Evolutionary conservation across 1,140 invertebrate genomes (phyloP), one percentile per base, ranked within the genome.

Genomic region (Lamellibrachia luymesi): DNA sequence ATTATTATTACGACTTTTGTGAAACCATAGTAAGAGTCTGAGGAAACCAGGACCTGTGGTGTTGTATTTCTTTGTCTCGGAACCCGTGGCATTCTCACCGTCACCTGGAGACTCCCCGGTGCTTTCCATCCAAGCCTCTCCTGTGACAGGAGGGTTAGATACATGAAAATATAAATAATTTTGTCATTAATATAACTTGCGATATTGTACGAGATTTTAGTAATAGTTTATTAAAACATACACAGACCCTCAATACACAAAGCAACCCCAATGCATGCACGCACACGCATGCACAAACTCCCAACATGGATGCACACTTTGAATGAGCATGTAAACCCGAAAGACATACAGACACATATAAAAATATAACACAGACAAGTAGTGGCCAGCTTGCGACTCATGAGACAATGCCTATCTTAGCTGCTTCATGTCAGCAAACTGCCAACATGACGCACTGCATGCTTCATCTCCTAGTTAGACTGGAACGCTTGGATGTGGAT

Each of bases 11-110:
- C 22, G 27, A 90, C 22, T 92, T 49, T 25, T 25, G 38, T 27
- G 91, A 25, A 91, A 93, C 56, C 38, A 22, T 93, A 8, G 38
- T 22, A 93, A 25, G 89, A 92, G 5, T 13, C 90, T 92, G 89
- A 38, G 27, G 56, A 8, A 92, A 49, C n/a, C 56, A 91, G 38
- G 92, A 95, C 95, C 95, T 94, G 93, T 93, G 50, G 94, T 94
- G 91, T 94, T 94, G 50, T 94, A 95, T 50, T 95, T 94, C 51
- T 94, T 95, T 93, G 94, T 93, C 50, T 94, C 95, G 51, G 95
- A 95, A 27, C 94, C 94, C 13, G 94, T 90, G 92, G 91, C n/a
- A 25, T 91, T 52, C 22, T 90, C 91, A 80, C 25, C 49, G 51
- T 91, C 90, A 89, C 25, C 93, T 91, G 27, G 8, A 50, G n/a